phyloP scores from a whole-genome alignment of 2,888 invertebrate species.

The Sesia apiformis region DNA sequence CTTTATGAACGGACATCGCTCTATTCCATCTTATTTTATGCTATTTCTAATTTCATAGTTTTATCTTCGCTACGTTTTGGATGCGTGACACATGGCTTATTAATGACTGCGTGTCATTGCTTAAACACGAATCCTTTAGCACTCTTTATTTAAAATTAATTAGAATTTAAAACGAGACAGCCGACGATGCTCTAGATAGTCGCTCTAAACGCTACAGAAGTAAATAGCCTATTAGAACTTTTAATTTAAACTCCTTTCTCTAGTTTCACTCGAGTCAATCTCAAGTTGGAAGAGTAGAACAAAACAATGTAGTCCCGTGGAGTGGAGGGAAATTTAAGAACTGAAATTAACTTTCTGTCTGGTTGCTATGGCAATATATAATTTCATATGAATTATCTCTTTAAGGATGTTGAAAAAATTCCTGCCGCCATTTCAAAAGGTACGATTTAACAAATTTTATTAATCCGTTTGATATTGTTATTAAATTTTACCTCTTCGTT shows the following conservation, averaged over 20 bases:
- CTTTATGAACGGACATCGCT: too few species aligned
- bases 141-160: too few species aligned
- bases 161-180: background rate
- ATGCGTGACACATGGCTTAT: too few species aligned
- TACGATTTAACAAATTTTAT: background rate
- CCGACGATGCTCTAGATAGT: background rate
- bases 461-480: conserved; percentile 9
- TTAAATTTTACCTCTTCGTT: conserved; percentile 13
- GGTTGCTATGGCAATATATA: conserved; percentile 1
- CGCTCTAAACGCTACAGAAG: background rate
- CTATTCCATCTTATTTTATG: too few species aligned
- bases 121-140: too few species aligned
- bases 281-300: conserved; percentile 1
- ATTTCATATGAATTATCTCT: background rate
- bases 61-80: too few species aligned
- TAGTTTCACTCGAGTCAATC: background rate
- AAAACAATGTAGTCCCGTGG: conserved; percentile 1
- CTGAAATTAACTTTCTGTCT: conserved; percentile 17
- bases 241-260: background rate
- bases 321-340: conserved; percentile 12
- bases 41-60: too few species aligned
- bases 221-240: background rate
- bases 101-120: too few species aligned
- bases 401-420: too few species aligned
- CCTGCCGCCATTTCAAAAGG: too few species aligned